Evolutionary conservation across 2,888 invertebrate species (phyloP).

Genomic region (Rhingia campestris): DNA sequence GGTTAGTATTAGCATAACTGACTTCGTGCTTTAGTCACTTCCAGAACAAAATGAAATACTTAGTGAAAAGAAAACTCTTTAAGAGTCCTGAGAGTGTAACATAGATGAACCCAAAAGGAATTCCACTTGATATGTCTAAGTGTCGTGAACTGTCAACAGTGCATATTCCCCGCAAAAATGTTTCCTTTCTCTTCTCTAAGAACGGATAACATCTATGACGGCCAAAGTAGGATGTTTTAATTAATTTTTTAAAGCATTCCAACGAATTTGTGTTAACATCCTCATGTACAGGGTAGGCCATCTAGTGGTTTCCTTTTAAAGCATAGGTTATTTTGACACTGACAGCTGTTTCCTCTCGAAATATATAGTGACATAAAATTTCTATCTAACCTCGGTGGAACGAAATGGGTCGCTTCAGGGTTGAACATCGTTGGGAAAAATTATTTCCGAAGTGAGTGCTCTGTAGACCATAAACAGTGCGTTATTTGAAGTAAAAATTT

Average conservation of each 20-base stretch:
- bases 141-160: not conserved
- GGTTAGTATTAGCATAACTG: constrained; percentile 13
- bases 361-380: too few relatives aligned
- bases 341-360: too few relatives aligned
- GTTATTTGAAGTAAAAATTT: too few relatives aligned
- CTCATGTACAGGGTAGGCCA: too few relatives aligned
- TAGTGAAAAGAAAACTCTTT: not conserved
- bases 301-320: too few relatives aligned
- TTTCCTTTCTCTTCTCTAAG: not conserved
- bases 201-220: not conserved
- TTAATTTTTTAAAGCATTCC: constrained; percentile 1
- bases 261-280: not conserved
- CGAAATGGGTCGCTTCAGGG: too few relatives aligned
- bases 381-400: too few relatives aligned
- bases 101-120: constrained; percentile 5
- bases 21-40: constrained; percentile 25
- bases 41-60: not conserved
- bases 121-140: constrained; percentile 23
- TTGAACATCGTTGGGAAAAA: too few relatives aligned
- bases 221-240: not conserved
- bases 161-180: not conserved
- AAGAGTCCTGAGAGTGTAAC: not conserved
- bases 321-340: too few relatives aligned
- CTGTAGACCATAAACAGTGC: too few relatives aligned
- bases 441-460: too few relatives aligned